Evolutionary conservation across 2,797 vertebrate genomes (phyloP), one percentile per base, ranked within the genome.

Genomic region (Galago senegalensis): DNA sequence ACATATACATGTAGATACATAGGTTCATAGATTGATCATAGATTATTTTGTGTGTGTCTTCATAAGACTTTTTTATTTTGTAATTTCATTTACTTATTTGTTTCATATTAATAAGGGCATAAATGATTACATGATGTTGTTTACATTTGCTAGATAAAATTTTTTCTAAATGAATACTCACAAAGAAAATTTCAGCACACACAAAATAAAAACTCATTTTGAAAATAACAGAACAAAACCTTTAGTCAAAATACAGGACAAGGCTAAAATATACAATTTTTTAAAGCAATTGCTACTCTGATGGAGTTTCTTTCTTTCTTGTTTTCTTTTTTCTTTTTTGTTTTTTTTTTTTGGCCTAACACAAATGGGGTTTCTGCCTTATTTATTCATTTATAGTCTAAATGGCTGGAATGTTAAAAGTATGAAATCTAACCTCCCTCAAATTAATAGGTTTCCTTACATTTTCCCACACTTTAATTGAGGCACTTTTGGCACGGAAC

Each of bases 401-500:
- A 95, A 81, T 89, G 73, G 29, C 27, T 3, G 40, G 91, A 94
- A 96, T 94, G 82, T 31, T 93, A 75, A 58, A 96, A 69, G 21
- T n/a, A 16, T 65, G 93, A 85, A 86, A 96, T 70, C 17, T 20
- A 86, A 72, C 34, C 61, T 89, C 21, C 27, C 1, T 60, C 58
- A n/a, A 83, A 90, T 87, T 40, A 58, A 93, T 87, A 81, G 87
- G 82, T 84, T 93, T 75, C 94, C 86, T 93, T 77, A 29, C 34
- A 63, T 93, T 91, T 87, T 43, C 6, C 3, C 83, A 37, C 27
- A 31, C 43, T 58, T 11, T 91, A 96, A 72, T 79, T 63, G 75
- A 97, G 49, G 34, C 49, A 37, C n/a, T 79, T 43, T 31, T 63
- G 81, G 95, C 95, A 87, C 0, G 12, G 37, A 93, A 37, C 40